A percentile compares a stretch with the other conserved stretches of the same genome.
phyloP scores from a whole-genome alignment of 2,797 vertebrate species.

The Rhincodon typus region DNA sequence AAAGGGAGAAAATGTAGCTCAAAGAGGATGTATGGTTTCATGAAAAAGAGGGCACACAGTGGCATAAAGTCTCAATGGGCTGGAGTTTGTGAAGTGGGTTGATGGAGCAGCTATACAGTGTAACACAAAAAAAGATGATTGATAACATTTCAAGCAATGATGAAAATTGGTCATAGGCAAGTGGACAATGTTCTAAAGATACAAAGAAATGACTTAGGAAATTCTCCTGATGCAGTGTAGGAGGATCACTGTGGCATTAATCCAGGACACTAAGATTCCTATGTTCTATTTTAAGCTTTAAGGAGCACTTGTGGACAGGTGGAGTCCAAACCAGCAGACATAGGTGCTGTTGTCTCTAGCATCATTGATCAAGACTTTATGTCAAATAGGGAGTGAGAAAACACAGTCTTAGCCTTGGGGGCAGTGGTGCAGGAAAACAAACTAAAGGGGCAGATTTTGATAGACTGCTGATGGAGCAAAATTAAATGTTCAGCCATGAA shows the following conservation, averaged over 20 bases:
- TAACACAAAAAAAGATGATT: background rate
- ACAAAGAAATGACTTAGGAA: background rate
- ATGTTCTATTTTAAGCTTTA: background rate
- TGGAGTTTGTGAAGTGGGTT: background rate
- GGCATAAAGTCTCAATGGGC: background rate
- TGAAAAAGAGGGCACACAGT: too few species aligned
- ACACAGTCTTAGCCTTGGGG: background rate
- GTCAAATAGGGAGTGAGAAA: background rate
- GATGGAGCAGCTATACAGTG: too few species aligned
- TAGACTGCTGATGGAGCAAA: background rate
- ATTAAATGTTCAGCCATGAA: background rate
- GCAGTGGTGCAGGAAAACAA: background rate
- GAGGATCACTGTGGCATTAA: background rate
- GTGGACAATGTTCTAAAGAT: background rate
- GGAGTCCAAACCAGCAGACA: background rate
- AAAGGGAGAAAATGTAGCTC: background rate
- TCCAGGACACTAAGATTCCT: background rate
- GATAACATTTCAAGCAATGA: too few species aligned
- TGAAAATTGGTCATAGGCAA: background rate
- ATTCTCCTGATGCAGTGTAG: background rate
- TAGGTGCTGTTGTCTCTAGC: background rate
- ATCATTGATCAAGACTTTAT: background rate
- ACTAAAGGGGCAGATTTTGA: too few species aligned
- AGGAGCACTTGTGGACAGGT: background rate
- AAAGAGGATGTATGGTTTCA: background rate